Percentiles rank a stretch among this genome's conserved stretches.
Evolutionary conservation across 1,140 invertebrate species (phyloP).

Genomic region (Helicoverpa zea): DNA sequence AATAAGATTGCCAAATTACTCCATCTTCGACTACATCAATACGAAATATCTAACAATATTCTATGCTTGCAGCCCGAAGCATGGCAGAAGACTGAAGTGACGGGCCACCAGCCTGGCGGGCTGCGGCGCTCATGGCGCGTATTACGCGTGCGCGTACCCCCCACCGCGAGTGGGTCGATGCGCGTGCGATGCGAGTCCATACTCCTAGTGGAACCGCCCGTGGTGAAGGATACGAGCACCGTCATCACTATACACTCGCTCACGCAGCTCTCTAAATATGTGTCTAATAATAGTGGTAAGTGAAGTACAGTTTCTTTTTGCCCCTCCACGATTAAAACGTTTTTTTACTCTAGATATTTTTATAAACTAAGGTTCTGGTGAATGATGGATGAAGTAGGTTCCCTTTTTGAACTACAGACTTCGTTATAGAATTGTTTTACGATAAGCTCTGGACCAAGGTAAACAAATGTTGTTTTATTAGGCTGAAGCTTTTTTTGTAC

Average conservation of each 20-base stretch:
- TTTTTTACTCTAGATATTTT: too few relatives aligned
- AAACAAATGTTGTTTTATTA: too few relatives aligned
- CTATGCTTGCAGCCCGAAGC: slow-evolving; percentile 68
- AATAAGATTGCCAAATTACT: too few relatives aligned
- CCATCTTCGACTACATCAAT: too few relatives aligned
- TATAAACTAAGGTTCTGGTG: too few relatives aligned
- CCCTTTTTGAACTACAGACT: too few relatives aligned
- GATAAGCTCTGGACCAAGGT: too few relatives aligned
- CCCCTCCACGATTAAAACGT: not conserved
- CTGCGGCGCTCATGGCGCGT: slow-evolving; percentile 78
- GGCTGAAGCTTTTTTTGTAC: too few relatives aligned
- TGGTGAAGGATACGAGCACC: slow-evolving; percentile 66
- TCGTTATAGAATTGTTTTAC: too few relatives aligned
- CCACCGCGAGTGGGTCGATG: slow-evolving; percentile 71
- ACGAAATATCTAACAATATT: not conserved
- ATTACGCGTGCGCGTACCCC: slow-evolving; percentile 69
- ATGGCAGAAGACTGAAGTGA: slow-evolving; percentile 77
- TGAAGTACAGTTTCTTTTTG: not conserved
- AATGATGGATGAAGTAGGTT: too few relatives aligned
- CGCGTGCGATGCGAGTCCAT: slow-evolving; percentile 77
- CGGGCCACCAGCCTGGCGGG: slow-evolving; percentile 67
- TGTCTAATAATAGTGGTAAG: slow-evolving; percentile 78
- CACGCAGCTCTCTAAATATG: slow-evolving; percentile 79
- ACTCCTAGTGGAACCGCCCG: slow-evolving; percentile 74
- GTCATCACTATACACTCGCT: slow-evolving; percentile 77